Base-by-base conservation (phyloP, 53 echinoderm and acorn worm genomes). In the Holothuria leucospilota region DNA sequence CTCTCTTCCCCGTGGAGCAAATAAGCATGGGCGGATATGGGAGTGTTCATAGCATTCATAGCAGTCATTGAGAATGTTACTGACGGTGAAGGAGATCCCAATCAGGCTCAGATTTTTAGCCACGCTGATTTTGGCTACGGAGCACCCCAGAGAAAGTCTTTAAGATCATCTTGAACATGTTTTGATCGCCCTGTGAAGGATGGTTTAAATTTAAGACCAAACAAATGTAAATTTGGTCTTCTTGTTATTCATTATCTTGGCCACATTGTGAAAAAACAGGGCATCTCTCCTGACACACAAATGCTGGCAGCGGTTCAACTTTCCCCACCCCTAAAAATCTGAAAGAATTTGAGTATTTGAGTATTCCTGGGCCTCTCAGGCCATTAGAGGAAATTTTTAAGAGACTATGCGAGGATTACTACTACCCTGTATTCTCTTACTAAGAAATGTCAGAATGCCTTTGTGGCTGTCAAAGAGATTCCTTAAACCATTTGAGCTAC, bases 311-410 rank as follows among this genome's bases (percentile, higher is more conserved):
- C 25, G 15, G 68, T 68, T 29, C 68, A 68, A 68, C 16, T 16
- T 10, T 68, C 27, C 68, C 68, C 68, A 8, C 68, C 18, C 68
- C 68, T 23, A 27, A 18, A 29, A 68, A 68, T 68, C 8, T 68
- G 34, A 68, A 68, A 68, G 68, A 68, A 28, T 13, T 27, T 16
- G n/a, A n/a, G n/a, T n/a, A n/a, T n/a, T n/a, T 13, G 68, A 34
- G 13, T 20, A 68, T 68, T 68, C 34, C 68, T 68, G 12, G 25
- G 68, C 49, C 68, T 68, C 68, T 68, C 68, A 34, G 87, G 87
- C 62, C 69, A 87, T 80, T 87, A 79, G n/a, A 59, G 80, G n/a
- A 88, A 82, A 28, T 82, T 88, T 88, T 25, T 82, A 20, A 59
- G 64, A 23, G 29, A 21, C 16, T 88, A 88, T 88, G 81, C 84